These are phyloP conservation scores for Dromaius novaehollandiae DNA, from an alignment of 2,113 vertebrate genomes.

Conservation along the genomic window DNA sequence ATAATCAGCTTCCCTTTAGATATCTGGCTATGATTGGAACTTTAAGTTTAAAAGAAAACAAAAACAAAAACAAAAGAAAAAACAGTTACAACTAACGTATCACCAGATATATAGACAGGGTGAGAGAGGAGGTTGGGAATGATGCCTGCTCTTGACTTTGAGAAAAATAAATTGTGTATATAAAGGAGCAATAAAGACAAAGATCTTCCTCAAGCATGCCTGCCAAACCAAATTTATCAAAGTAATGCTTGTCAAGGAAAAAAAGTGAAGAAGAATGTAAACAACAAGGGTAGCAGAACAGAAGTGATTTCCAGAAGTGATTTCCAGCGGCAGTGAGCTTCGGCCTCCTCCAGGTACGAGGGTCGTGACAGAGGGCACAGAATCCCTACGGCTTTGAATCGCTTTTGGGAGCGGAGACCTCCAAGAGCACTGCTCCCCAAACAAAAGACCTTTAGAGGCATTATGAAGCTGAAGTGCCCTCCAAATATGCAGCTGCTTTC, in stretches of 20 bases:
- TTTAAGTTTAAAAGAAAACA: not conserved
- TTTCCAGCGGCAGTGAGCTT: constrained; percentile 4
- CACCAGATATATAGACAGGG: not conserved
- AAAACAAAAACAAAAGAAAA: not conserved
- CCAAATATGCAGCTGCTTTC: not conserved
- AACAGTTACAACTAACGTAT: not conserved
- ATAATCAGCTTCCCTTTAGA: not conserved
- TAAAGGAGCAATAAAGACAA: constrained; percentile 21
- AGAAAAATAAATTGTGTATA: constrained; percentile 21
- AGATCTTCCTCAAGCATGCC: not conserved
- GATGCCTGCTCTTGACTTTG: not conserved
- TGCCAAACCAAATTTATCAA: constrained; percentile 40
- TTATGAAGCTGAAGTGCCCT: not conserved
- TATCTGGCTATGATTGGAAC: not conserved
- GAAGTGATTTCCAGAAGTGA: constrained; percentile 37
- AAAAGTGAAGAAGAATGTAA: not conserved
- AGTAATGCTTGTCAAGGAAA: constrained; percentile 5
- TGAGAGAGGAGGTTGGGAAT: not conserved
- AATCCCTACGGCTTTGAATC: not conserved
- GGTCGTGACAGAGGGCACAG: not conserved
- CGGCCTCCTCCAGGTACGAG: not conserved
- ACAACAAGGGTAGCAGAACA: not conserved
- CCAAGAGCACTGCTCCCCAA: not conserved
- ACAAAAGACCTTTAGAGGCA: not conserved
- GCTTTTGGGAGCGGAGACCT: not conserved